These are phyloP conservation scores for Synanthedon tipuliformis DNA, from an alignment of 2,888 invertebrate genomes.

Conservation along the genomic window DNA sequence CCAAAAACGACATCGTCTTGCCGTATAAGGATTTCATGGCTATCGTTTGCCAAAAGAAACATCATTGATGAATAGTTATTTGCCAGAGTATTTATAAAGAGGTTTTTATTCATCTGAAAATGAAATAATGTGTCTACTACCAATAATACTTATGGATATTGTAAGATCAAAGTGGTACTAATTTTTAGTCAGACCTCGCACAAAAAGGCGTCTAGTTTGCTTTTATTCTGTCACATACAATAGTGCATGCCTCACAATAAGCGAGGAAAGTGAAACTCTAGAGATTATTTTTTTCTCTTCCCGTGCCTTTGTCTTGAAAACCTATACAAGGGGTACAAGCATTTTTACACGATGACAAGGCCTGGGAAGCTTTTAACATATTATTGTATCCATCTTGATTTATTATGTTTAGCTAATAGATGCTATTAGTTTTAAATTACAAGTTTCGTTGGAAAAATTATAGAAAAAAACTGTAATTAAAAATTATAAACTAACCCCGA, in stretches of 20 bases:
- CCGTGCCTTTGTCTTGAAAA: slow-evolving; percentile 31
- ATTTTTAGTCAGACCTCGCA: slow-evolving; percentile 11
- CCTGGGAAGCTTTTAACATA: slow-evolving; percentile 41
- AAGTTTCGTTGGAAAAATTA: background rate
- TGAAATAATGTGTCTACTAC: background rate
- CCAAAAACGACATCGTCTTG: slow-evolving; percentile 19
- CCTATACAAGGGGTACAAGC: slow-evolving; percentile 21
- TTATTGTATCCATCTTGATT: slow-evolving; percentile 21
- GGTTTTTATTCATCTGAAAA: background rate
- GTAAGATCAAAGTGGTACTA: background rate
- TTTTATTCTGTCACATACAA: slow-evolving; percentile 28
- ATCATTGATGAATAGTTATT: background rate
- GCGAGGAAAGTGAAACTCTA: slow-evolving; percentile 45
- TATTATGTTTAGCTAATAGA: background rate
- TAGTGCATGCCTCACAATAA: slow-evolving; percentile 31
- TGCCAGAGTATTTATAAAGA: background rate
- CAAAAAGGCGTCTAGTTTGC: slow-evolving; percentile 29
- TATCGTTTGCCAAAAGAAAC: slow-evolving; percentile 5
- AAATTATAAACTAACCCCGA: too few relatives aligned
- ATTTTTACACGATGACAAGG: slow-evolving; percentile 27
- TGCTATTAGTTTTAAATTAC: slow-evolving; percentile 1
- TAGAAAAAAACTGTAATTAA: too few relatives aligned
- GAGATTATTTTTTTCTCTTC: slow-evolving; percentile 31
- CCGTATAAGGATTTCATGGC: slow-evolving; percentile 19
- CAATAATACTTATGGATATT: background rate